These are phyloP conservation scores for Proteles cristata DNA, from an alignment of 2,113 vertebrate genomes.

Conservation along the genomic window DNA sequence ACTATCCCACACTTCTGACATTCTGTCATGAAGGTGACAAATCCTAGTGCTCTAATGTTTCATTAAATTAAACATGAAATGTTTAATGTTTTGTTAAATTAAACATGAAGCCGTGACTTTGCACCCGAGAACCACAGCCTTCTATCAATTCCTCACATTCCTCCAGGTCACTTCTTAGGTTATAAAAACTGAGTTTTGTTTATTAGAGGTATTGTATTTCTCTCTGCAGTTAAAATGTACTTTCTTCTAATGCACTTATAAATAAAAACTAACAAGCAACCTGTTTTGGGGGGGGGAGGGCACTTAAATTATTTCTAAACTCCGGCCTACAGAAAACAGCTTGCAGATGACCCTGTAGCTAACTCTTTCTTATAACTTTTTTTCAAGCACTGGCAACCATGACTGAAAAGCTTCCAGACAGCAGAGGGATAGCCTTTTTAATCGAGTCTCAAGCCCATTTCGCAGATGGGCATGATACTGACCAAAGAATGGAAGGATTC, in stretches of 20 bases:
- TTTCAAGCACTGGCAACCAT: background rate
- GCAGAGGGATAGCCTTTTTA: background rate
- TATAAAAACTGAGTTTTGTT: slow-evolving; percentile 52
- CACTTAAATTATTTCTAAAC: background rate
- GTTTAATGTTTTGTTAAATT: slow-evolving; percentile 88
- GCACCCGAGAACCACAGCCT: slow-evolving; percentile 82
- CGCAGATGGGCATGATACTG: background rate
- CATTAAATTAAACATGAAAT: slow-evolving; percentile 89
- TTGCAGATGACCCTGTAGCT: background rate
- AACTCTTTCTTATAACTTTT: background rate
- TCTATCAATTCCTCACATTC: slow-evolving; percentile 77
- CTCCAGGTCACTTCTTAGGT: slow-evolving; percentile 78
- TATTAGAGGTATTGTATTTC: slow-evolving; percentile 49
- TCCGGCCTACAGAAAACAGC: background rate
- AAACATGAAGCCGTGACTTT: slow-evolving; percentile 86
- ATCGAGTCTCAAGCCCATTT: slow-evolving; percentile 43
- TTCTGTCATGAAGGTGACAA: slow-evolving; percentile 82
- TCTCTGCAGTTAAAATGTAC: slow-evolving; percentile 69
- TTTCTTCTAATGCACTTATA: slow-evolving; percentile 26
- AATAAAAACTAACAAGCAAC: slow-evolving; percentile 49
- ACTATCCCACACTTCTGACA: slow-evolving; percentile 74
- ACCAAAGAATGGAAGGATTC: background rate
- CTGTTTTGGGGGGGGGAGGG: background rate
- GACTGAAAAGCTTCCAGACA: background rate
- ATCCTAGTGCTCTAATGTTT: slow-evolving; percentile 83